These are phyloP conservation scores for Falco biarmicus DNA, from an alignment of 2,797 vertebrate species.

Conservation along the genomic window DNA sequence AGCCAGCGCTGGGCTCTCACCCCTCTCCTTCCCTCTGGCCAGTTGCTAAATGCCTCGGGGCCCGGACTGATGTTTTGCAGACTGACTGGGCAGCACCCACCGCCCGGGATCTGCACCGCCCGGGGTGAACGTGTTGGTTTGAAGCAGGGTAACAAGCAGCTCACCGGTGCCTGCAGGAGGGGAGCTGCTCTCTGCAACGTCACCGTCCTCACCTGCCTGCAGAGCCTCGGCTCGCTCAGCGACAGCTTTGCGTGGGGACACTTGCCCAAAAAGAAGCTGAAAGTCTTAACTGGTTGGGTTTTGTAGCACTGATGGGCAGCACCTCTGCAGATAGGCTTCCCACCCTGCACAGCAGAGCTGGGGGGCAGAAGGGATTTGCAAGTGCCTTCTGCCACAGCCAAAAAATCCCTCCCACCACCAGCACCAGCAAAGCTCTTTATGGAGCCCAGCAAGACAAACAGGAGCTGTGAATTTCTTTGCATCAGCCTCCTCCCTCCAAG, in stretches of 20 bases:
- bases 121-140: not conserved
- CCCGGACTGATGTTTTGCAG: not conserved
- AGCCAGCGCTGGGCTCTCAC: fast-evolving
- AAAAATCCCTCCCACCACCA: not conserved
- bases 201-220: not conserved
- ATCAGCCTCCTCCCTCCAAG: not conserved
- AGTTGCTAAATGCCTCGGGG: fast-evolving
- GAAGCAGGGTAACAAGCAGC: not conserved
- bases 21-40: not conserved
- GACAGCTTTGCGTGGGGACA: not conserved
- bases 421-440: not conserved
- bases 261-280: not conserved
- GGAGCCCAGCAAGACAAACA: not conserved
- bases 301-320: not conserved
- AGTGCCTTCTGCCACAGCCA: too few species aligned
- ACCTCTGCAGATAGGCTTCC: not conserved
- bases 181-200: not conserved
- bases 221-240: not conserved
- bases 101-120: not conserved
- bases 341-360: not conserved
- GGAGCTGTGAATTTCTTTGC: not conserved
- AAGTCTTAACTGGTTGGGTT: not conserved
- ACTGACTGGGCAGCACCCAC: not conserved
- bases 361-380: not conserved
- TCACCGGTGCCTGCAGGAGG: not conserved